Evolutionary conservation across 2,888 invertebrate species (phyloP), one percentile per base, ranked within the genome.

Genomic region (Protonemura montana): DNA sequence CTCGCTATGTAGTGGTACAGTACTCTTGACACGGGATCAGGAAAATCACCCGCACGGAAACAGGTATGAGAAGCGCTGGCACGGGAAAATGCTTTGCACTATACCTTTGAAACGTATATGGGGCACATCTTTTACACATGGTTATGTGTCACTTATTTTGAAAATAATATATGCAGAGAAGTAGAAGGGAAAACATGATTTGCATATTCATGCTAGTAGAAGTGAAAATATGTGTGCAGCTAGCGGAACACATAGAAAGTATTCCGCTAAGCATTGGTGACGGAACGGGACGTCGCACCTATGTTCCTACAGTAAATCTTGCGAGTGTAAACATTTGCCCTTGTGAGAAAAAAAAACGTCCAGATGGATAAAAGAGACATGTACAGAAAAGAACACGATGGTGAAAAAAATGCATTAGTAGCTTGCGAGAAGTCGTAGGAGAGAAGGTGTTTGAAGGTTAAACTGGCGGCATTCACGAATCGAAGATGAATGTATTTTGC

Each of bases 111-210:
- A 59, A 59, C 13, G 59, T 59, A 59, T 59, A 13, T 59, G 59
- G 59, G 59, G 21, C 59, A 59, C 59, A 59, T 59, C 59, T 59
- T 59, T 59, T 59, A 59, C 59, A 59, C 59, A 59, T 59, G 59
- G 59, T 3, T 59, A 59, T 59, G 16, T 59, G 59, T 59, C 59
- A 59, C 59, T 59, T 59, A 59, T 59, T 59, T 59, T 21, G 21
- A 59, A 59, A 59, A 59, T 59, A 59, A 59, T 59, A 59, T 59
- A 59, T 59, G 59, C 21, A 59, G 59, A 59, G 59, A 59, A 21
- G 16, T 59, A 59, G 59, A 21, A 59, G 59, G 59, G 59, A 59
- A 59, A 59, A 59, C 59, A 59, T 59, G 59, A 59, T 59, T 59
- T 59, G 59, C 59, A 59, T 59, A 59, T 59, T 59, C 59, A 59